Conservation (phyloP, 2,113 vertebrate species). For the Tichodroma muraria region DNA sequence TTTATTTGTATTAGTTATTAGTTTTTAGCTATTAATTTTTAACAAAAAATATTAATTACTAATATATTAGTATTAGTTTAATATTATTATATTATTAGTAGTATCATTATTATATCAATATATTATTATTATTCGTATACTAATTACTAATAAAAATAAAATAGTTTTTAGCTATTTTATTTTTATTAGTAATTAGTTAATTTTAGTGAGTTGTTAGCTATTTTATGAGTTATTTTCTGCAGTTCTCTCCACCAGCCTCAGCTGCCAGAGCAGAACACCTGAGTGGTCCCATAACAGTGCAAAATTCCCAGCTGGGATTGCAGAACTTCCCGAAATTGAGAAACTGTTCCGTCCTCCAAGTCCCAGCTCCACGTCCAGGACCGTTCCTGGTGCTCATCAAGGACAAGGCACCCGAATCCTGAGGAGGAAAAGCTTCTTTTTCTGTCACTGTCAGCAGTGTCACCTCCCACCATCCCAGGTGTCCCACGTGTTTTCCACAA, state of each 20-base stretch:
- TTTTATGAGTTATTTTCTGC: background rate
- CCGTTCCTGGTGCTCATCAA: rapidly evolving
- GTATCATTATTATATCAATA: too few relatives aligned
- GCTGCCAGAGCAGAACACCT: background rate
- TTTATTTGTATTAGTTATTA: background rate
- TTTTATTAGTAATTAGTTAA: background rate
- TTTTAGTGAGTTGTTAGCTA: background rate
- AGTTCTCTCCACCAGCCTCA: background rate
- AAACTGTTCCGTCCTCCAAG: background rate
- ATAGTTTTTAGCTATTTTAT: background rate
- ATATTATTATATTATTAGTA: too few relatives aligned
- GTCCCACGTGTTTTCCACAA: background rate
- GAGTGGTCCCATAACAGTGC: background rate
- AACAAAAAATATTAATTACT: too few relatives aligned
- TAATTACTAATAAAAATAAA: too few relatives aligned
- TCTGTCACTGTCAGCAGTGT: background rate
- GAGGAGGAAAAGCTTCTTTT: background rate
- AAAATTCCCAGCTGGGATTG: background rate
- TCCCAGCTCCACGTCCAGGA: background rate
- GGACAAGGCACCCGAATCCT: background rate
- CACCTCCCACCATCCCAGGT: too few relatives aligned
- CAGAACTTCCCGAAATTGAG: background rate
- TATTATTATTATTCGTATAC: too few relatives aligned
- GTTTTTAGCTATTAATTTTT: background rate
- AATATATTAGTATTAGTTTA: too few relatives aligned